phyloP scores from a whole-genome alignment of 2,888 invertebrate species.

The Oxytorus armatus region DNA sequence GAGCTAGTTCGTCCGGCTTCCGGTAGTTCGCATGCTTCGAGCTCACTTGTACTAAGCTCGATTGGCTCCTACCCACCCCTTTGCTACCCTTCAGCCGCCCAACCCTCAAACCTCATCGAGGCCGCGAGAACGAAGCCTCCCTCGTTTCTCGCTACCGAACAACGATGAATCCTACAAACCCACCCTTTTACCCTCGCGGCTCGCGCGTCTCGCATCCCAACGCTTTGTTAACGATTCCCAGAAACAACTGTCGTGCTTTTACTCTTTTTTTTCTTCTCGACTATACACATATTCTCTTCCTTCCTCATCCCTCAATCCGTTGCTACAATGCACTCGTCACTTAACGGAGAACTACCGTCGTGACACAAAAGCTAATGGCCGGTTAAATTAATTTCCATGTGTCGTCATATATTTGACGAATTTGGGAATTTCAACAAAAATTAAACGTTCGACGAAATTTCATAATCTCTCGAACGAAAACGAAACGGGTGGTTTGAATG shows the following conservation, averaged over 20 bases:
- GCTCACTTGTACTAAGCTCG: conserved; percentile 78
- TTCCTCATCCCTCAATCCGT: conserved; percentile 28
- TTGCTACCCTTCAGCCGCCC: neutral
- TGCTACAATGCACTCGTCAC: conserved; percentile 62
- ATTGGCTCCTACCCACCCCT: conserved; percentile 34
- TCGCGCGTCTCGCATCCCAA: conserved; percentile 1
- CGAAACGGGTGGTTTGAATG: too few species aligned
- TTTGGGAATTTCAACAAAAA: too few species aligned
- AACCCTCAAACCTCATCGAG: conserved; percentile 55
- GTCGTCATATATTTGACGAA: too few species aligned
- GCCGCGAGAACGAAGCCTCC: conserved; percentile 36
- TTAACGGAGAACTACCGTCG: conserved; percentile 67
- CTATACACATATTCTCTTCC: conserved; percentile 15
- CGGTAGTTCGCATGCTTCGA: conserved; percentile 80
- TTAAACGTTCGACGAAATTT: too few species aligned
- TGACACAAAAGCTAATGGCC: conserved; percentile 77
- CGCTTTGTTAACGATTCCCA: conserved; percentile 36
- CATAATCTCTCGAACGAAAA: too few species aligned
- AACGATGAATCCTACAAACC: conserved; percentile 30
- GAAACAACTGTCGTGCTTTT: conserved; percentile 48
- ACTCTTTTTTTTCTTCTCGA: conserved; percentile 27
- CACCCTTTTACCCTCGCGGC: conserved; percentile 23
- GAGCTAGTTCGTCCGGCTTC: conserved; percentile 79
- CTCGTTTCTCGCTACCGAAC: conserved; percentile 20
- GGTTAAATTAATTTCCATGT: conserved; percentile 80